These are phyloP conservation scores for Apodemus agrarius DNA, from an alignment of 2,797 vertebrate species.

Conservation along the genomic window DNA sequence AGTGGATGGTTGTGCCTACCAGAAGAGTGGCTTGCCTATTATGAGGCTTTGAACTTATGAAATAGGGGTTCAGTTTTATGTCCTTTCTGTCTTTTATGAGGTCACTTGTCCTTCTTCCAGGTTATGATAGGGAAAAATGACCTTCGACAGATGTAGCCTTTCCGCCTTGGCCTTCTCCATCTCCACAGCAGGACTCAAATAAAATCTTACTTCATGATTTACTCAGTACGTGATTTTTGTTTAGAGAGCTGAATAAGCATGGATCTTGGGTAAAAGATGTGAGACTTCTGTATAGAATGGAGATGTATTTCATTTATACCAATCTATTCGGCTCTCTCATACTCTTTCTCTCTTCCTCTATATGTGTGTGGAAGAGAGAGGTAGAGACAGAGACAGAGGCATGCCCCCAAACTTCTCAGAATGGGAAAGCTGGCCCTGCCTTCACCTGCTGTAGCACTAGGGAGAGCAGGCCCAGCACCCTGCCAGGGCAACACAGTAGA, in stretches of 20 bases:
- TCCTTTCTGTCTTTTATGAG: neutral
- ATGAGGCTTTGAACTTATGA: neutral
- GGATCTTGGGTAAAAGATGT: neutral
- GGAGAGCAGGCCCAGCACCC: too few species aligned
- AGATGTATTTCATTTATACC: neutral
- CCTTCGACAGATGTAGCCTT: neutral
- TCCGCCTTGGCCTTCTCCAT: neutral
- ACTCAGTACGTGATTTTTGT: neutral
- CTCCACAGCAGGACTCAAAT: neutral
- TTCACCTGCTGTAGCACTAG: too few species aligned
- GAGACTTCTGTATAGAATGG: neutral
- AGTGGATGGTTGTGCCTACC: neutral
- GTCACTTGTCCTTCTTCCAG: neutral
- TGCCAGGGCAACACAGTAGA: too few species aligned
- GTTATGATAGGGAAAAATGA: neutral
- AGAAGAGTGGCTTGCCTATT: neutral
- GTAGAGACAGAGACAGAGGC: neutral
- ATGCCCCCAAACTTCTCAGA: too few species aligned
- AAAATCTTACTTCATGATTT: neutral
- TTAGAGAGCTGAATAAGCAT: neutral
- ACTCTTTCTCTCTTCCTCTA: neutral
- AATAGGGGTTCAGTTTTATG: neutral
- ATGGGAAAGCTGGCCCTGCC: too few species aligned
- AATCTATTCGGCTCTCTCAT: neutral
- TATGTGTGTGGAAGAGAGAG: neutral